These are phyloP conservation scores for Stenopsyche tienmushanensis DNA, from an alignment of 1,140 invertebrate species.

Conservation along the genomic window DNA sequence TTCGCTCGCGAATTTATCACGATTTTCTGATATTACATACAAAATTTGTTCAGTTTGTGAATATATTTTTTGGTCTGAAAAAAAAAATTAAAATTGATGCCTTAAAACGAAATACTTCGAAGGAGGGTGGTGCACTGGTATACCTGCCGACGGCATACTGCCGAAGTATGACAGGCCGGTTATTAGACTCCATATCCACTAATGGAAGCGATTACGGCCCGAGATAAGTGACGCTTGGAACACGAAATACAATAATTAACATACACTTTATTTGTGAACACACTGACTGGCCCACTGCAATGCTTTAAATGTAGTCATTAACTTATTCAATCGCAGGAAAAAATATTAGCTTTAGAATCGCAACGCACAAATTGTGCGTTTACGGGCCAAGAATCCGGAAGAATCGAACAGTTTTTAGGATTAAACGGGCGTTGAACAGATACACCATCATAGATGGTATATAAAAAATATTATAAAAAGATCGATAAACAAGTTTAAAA, in stretches of 20 bases:
- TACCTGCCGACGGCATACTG: slow-evolving; percentile 24
- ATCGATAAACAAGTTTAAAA: no score
- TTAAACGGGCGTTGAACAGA: no score
- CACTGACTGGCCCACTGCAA: background rate
- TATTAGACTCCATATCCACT: slow-evolving; percentile 32
- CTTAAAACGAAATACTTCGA: background rate
- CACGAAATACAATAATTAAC: slow-evolving; percentile 33
- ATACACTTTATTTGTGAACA: slow-evolving; percentile 28
- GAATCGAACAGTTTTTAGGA: background rate
- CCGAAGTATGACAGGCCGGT: slow-evolving; percentile 30
- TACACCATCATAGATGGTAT: no score
- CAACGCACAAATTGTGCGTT: background rate
- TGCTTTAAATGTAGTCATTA: slow-evolving; percentile 8
- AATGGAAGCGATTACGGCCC: slow-evolving; percentile 29
- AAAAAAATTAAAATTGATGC: background rate
- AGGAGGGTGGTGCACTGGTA: background rate
- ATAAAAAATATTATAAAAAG: no score
- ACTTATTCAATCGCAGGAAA: slow-evolving; percentile 6
- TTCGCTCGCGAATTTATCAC: background rate
- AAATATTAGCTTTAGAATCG: background rate
- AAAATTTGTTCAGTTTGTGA: background rate
- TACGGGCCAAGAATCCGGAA: background rate
- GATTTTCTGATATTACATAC: background rate
- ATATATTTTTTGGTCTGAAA: background rate
- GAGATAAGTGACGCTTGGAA: slow-evolving; percentile 30